Base-by-base conservation (phyloP, 1,140 invertebrate genomes). In the Drosophila subobscura region DNA sequence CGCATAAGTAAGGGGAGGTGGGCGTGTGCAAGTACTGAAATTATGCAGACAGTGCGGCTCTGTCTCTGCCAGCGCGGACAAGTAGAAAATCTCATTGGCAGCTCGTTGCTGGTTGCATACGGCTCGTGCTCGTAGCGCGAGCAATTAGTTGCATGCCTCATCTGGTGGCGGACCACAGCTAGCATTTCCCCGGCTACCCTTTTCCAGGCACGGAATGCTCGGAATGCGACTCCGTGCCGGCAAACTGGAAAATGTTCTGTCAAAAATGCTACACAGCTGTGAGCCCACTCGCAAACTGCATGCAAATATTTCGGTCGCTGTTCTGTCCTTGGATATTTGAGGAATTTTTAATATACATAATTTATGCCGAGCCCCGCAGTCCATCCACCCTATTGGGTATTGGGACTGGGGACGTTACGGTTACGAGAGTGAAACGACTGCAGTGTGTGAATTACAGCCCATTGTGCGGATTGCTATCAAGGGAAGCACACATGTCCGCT, bases 271-370 rank as follows among this genome's bases (percentile, higher is more conserved):
- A 61, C 72, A 67, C 50, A 67, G 16, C 66, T 40, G 58, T 61
- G 54, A 60, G 59, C 68, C 67, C 77, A 50, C 12, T 23, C 53
- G 60, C 67, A 56, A 70, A 65, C 54, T 80, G 77, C 78, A 88
- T 86, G 81, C 68, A 85, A 85, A 85, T 85, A 88, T 85, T 80
- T 81, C 64, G 55, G 66, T 47, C 61, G 45, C 57, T 44, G 16
- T 47, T 49, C 64, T 7, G 55, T 51, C 29, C 57, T 22, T 29
- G 51, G 55, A 70, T 77, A 88, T 88, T 88, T 81, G 33, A 72
- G 77, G 83, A 85, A 85, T 85, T 85, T 85, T 85, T 85, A 88
- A 85, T 85, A 85, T 85, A 80, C 77, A 81, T 77, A 80, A 85
- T 86, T 77, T 85, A 79, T 66, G 63, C 70, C 47, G 6, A 59